Base-by-base conservation (phyloP, 2,797 vertebrate species). In the Spinibarbus caldwelli region DNA sequence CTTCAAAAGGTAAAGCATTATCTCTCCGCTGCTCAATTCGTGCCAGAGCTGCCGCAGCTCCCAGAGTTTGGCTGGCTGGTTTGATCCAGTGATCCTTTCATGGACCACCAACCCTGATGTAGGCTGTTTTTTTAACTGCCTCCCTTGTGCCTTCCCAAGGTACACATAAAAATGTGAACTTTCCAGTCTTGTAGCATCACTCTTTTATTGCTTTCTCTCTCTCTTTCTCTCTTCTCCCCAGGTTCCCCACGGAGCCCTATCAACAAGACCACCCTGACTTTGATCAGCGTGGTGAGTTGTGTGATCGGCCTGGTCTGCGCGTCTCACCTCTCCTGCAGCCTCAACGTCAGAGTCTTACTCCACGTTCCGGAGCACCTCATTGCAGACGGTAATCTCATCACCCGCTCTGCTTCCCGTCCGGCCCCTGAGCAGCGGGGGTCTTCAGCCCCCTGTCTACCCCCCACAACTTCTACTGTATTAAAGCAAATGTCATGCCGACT, bases 311-410 rank as follows among this genome's bases (percentile, higher is more conserved):
- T 99, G 73, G 98, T 97, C 64, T 99, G 96, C 90, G 94, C 97
- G 21, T 98, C 98, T 29, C 98, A 99, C 72, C 95, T 98, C 87
- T 96, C 94, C 93, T 99, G 98, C 82, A 97, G 95, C 57, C 95
- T 99, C 0, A 94, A 97, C 0, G 98, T 99, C 73, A 96, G 97
- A 83, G 98, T 99, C 85, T 97, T 98, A 80, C 95, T 99, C 3
- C 98, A 99, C 0, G 98, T 99, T 70, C 98, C 98, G 0, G 98
- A 99, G 92, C 98, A 99, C 92, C 97, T 99, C 88, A 99, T 99
- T 0, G 98, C 98, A 0, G 98, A 99, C 0, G 98, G 98, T 99
- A 92, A 96, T 70, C 47, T 38, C 89, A 88, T 34, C 81, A 83
- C 81, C 78, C 47, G 29, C 73, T 57, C 29, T 31, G 64, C 66